These are phyloP conservation scores for Pedetes capensis DNA, from an alignment of 2,113 vertebrate genomes.

Conservation along the genomic window DNA sequence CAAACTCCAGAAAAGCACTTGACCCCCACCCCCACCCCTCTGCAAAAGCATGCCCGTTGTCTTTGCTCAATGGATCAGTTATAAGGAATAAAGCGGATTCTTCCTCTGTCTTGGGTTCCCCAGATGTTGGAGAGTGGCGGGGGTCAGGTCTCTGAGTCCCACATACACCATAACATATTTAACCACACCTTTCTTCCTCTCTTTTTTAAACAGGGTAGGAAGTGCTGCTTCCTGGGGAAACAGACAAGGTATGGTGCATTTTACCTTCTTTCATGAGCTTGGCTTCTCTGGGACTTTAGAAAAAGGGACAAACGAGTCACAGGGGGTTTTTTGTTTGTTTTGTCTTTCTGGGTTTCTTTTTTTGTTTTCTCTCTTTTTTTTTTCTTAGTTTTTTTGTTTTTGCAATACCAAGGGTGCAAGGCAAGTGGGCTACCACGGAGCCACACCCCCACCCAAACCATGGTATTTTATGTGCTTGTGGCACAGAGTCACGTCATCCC, in stretches of 20 bases:
- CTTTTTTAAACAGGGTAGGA: background rate
- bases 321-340: background rate
- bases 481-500: background rate
- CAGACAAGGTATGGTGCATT: slow-evolving; percentile 38
- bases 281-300: slow-evolving; percentile 30
- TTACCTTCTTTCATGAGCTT: background rate
- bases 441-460: background rate
- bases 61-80: background rate
- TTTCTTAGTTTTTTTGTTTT: no score
- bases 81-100: background rate
- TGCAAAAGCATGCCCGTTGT: background rate
- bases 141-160: background rate
- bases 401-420: no score
- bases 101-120: background rate
- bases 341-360: background rate
- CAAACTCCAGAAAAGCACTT: background rate
- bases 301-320: slow-evolving; percentile 26
- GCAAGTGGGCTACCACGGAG: background rate
- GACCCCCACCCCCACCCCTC: no score
- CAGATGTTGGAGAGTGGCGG: background rate
- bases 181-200: background rate
- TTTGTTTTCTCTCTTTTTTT: no score
- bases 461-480: background rate
- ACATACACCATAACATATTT: background rate
- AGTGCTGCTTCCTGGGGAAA: background rate